Conservation (phyloP, 2,888 invertebrate species). For the Leptopilina syphax region DNA sequence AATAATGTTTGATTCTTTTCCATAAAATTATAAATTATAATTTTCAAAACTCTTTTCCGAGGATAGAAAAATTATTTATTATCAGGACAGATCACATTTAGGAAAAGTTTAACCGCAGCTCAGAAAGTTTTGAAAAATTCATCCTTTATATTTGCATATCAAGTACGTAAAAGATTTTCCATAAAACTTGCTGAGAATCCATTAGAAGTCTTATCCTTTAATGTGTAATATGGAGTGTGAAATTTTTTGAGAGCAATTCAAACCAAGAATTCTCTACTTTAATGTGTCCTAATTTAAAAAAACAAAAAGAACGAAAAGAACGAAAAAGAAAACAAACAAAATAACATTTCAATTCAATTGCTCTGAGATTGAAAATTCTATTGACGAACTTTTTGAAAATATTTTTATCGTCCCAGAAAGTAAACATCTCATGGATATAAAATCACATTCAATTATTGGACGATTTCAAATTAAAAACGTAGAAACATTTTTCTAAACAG, state of each 20-base stretch:
- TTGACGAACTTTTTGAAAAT: neutral
- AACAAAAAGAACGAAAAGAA: neutral
- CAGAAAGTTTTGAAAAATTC: neutral
- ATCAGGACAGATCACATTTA: neutral
- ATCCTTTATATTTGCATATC: slow-evolving; percentile 14
- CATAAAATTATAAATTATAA: neutral
- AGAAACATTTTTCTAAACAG: no score
- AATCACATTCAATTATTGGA: slow-evolving; percentile 4
- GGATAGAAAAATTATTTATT: neutral
- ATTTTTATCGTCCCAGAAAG: neutral
- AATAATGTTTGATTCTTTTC: no score
- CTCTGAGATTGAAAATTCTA: neutral
- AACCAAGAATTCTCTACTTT: neutral
- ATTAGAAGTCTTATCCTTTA: neutral
- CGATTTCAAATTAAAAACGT: neutral
- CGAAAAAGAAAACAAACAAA: neutral
- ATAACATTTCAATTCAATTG: neutral
- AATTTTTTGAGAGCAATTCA: neutral
- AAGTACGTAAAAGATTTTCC: neutral
- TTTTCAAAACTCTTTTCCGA: neutral
- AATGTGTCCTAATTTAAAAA: slow-evolving; percentile 4
- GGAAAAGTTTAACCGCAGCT: neutral
- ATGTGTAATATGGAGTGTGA: slow-evolving; percentile 4
- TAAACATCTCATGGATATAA: slow-evolving; percentile 2
- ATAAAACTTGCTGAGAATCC: neutral